Percentiles rank a stretch among this genome's conserved stretches.
Evolutionary conservation across 2,888 invertebrate genomes (phyloP).

Genomic region (Crematogaster levior): DNA sequence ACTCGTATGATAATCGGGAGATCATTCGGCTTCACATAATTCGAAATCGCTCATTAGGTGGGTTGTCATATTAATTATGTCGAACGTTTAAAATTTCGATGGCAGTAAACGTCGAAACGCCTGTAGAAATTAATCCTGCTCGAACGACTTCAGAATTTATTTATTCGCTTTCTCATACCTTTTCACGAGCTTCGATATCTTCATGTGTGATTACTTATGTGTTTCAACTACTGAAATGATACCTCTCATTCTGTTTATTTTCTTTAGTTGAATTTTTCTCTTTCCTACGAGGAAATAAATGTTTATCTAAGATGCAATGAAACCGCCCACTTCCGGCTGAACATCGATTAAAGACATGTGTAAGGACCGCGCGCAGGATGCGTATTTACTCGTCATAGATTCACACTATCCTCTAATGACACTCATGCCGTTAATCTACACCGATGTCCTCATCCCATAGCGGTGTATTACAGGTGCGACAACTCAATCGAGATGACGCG

Average conservation of each 20-base stretch:
- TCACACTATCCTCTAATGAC: slow-evolving; percentile 18
- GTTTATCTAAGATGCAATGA: slow-evolving; percentile 17
- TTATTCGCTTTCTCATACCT: slow-evolving; percentile 23
- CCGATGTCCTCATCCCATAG: slow-evolving; percentile 33
- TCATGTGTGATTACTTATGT: slow-evolving; percentile 59
- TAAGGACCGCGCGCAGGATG: slow-evolving; percentile 10
- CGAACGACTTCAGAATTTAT: slow-evolving; percentile 48
- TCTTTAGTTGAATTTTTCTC: slow-evolving; percentile 30
- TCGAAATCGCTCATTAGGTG: neutral
- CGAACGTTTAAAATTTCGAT: slow-evolving; percentile 58
- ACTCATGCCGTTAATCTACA: slow-evolving; percentile 36
- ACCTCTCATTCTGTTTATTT: slow-evolving; percentile 65
- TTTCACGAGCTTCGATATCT: slow-evolving; percentile 37
- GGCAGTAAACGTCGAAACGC: slow-evolving; percentile 49
- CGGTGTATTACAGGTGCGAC: slow-evolving; percentile 61
- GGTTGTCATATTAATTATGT: slow-evolving; percentile 54
- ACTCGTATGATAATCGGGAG: neutral
- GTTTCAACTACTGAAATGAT: slow-evolving; percentile 47
- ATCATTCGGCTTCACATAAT: neutral
- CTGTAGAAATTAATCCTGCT: slow-evolving; percentile 64
- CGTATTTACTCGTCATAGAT: slow-evolving; percentile 10
- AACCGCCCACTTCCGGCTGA: slow-evolving; percentile 18
- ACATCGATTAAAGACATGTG: slow-evolving; percentile 37
- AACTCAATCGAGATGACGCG: slow-evolving; percentile 64
- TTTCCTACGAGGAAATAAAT: slow-evolving; percentile 35